Base-by-base conservation (phyloP, 2,113 vertebrate species). In the Pterocles gutturalis region DNA sequence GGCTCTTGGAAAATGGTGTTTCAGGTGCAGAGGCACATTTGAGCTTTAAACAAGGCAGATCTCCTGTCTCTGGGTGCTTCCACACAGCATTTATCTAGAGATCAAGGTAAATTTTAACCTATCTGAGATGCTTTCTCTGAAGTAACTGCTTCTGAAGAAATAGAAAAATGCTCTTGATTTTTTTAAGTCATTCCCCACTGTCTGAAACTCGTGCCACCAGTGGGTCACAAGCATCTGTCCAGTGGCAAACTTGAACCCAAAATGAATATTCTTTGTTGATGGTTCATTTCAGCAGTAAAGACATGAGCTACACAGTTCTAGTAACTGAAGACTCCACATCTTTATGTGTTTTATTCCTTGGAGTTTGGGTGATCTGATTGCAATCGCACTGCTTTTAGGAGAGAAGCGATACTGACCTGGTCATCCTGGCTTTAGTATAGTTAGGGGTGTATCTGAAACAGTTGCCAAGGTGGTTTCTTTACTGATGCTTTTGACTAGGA, bases 31-130 rank as follows among this genome's bases (percentile, higher is more conserved):
- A 80, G 36, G 41, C 43, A 86, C 60, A 34, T 95, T 83, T 64
- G 82, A 70, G 54, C 53, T 93, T 86, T 95, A 89, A 86, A 78
- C 24, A 90, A 60, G 29, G 29, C 29, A 8, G 7, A 66, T n/a
- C 17, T 90, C 87, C 66, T 89, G 21, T 89, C 62, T 96, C 70
- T 86, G 31, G 31, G 64, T 16, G 7, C 55, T 93, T 87, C 48
- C 82, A 85, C n/a, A 20, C 45, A 84, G 57, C 66, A 83, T 93
- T 95, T 93, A 13, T 83, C 58, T 86, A 83, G 83, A 87, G 55
- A 84, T 93, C 77, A 91, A 46, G 51, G 46, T 75, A 65, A 78
- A 77, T 21, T 94, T 95, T 84, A 57, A 54, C 66, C n/a, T 77
- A 28, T n/a, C 26, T 43, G 58, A 87, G 64, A 62, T 64, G 54